Base-by-base conservation (phyloP, 2,113 vertebrate species). In the Hymenochirus boettgeri region DNA sequence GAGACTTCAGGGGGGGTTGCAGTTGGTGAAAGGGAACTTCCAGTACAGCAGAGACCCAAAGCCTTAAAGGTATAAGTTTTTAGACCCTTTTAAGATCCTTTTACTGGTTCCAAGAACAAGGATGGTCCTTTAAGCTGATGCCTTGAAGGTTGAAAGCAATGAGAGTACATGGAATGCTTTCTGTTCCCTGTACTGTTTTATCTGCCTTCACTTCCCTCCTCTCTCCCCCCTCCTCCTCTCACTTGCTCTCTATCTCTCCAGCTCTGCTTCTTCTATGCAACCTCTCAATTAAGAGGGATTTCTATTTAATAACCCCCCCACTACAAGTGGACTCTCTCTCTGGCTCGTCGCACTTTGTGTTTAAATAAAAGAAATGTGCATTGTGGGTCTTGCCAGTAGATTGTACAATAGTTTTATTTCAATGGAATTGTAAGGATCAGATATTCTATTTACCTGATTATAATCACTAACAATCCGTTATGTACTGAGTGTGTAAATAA, bases 161-260 rank as follows among this genome's bases (percentile, higher is more conserved):
- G 12, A 18, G 25, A 35, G 63, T 51, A 45, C 54, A 50, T 51
- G 63, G 25, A 25, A 22, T 35, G 63, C 54, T 47, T 58, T 33
- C 22, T 21, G 45, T 65, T 27, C 53, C 52, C 17, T 50, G 15
- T 37, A 47, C 31, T 55, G 29, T 58, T 65, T 39, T 58, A 58
- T 66, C 63, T 37, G 46, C 23, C 29, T 57, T 39, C 15, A 27
- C 51, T 11, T 37, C 24, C 29, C 47, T 37, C 63, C 47, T 45
- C 55, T 35, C 37, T 39, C 31, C 10, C 15, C 13, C 48, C 31
- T 24, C 62, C 39, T 7, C 52, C 22, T 17, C 13, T 22, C 18
- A 2, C 11, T 27, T 29, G 23, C 53, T 21, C 29, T 26, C 42
- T n/a, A 22, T 66, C 63, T 35, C 62, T 31, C 53, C 52, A 55